Evolutionary conservation across 2,888 invertebrate genomes (phyloP).

Genomic region (Heteropelma amictum): DNA sequence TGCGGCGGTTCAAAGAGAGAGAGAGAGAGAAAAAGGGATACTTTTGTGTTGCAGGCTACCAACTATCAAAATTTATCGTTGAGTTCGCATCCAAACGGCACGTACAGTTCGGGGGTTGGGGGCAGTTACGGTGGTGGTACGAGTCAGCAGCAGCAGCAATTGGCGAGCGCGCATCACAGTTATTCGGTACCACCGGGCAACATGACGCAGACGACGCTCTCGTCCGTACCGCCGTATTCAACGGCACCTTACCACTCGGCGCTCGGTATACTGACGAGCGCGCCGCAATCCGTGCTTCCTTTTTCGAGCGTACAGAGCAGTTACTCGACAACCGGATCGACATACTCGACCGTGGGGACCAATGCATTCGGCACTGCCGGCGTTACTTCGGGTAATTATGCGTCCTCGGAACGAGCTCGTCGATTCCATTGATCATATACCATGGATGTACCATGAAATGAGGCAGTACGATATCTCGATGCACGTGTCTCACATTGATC

Average conservation of each 20-base stretch:
- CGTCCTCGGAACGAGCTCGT: not conserved
- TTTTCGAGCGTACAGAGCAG: constrained; percentile 73
- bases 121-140: constrained; percentile 69
- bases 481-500: too few species aligned
- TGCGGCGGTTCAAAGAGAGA: too few species aligned
- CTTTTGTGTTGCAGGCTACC: constrained; percentile 68
- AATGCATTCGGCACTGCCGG: constrained; percentile 74
- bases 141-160: constrained; percentile 64
- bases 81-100: constrained; percentile 72
- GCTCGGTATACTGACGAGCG: constrained; percentile 71
- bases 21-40: too few species aligned
- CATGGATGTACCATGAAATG: too few species aligned
- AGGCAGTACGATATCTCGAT: too few species aligned
- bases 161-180: constrained; percentile 67
- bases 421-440: too few species aligned
- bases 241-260: constrained; percentile 72
- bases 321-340: constrained; percentile 72
- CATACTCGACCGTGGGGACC: constrained; percentile 75
- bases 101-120: constrained; percentile 70
- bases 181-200: constrained; percentile 71
- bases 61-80: constrained; percentile 73
- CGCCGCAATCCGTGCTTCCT: constrained; percentile 74
- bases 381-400: constrained; percentile 69
- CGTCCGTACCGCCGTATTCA: constrained; percentile 72
- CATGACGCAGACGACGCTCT: constrained; percentile 70